phyloP scores from a whole-genome alignment of 2,888 invertebrate species.

The Hoplodrina blanda region DNA sequence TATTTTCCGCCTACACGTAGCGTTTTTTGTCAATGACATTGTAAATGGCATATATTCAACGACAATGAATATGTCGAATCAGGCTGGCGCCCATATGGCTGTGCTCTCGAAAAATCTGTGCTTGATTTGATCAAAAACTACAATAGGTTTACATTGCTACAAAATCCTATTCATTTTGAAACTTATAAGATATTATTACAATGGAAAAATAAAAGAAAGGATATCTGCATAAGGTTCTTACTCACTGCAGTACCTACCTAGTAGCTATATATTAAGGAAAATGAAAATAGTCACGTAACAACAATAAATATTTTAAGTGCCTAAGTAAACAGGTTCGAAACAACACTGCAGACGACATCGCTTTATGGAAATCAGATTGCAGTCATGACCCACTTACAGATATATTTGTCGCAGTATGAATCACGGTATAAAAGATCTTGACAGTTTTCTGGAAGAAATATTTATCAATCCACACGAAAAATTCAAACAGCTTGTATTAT shows the following conservation, averaged over 20 bases:
- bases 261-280: constrained; percentile 22
- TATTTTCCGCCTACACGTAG: constrained; percentile 21
- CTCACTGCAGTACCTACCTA: neutral
- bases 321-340: constrained; percentile 67
- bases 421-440: constrained; percentile 60
- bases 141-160: neutral
- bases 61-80: constrained; percentile 13
- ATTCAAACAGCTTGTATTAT: constrained; percentile 7
- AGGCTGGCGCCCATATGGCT: constrained; percentile 2
- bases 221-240: neutral
- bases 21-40: constrained; percentile 36
- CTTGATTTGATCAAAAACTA: neutral
- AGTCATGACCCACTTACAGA: constrained; percentile 80
- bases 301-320: constrained; percentile 48
- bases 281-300: constrained; percentile 47
- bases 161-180: constrained; percentile 3
- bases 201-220: neutral
- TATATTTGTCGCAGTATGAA: constrained; percentile 75
- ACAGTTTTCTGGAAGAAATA: constrained; percentile 39
- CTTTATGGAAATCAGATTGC: constrained; percentile 82
- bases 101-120: neutral
- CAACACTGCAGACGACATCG: constrained; percentile 74
- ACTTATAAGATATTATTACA: neutral
- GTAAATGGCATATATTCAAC: constrained; percentile 32
- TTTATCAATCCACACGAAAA: neutral